Base-by-base conservation (phyloP, 37 sponge, comb jelly and placozoan species). In the Theonella swinhoei region DNA sequence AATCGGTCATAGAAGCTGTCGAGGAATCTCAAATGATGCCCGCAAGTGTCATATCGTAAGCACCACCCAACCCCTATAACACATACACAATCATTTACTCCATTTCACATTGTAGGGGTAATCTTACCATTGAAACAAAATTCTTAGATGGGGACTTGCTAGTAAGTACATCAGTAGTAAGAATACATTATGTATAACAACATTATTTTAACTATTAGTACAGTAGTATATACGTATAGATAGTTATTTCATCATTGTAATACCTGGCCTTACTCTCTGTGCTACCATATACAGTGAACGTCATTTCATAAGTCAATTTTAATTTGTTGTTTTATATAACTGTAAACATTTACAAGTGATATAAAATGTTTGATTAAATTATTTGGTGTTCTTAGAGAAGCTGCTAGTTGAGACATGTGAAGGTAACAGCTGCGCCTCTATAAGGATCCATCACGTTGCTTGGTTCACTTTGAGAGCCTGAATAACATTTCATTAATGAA, bases 1-100 rank as follows among this genome's bases (percentile, higher is more conserved):
- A 98, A 88, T 94, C 95, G 9, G 69, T 98, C 34, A 98, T 98
- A 39, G 99, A 94, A 36, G 99, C 99, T 42, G 96, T 91, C 20
- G 90, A 94, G 4, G 89, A 93, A 62, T 83, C 85, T 25, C 89
- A 96, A 62, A 98, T 98, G 99, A 92, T 98, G 75, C 99, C 99
- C 25, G 91, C 99, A 4, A 60, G 69, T 34, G 81, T 84, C 4
- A 91, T 98, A 26, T 88, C 39, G 97, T 96, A 76, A 87, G 92
- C 36, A 28, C 1, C 31, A 31, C 36, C 23, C 38, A 8, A n/a
- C 28, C 42, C 58, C 39, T 17, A 42, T 47, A 8, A 23, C 58
- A n/a, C 58, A 20, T 47, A 17, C 54, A 47, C 54, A 17, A 7
- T 47, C 54, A 47, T 17, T 47, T 47, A 17, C 54, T 47, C 54